Evolutionary conservation across 2,113 vertebrate genomes (phyloP).

Genomic region (Eolophus roseicapilla): DNA sequence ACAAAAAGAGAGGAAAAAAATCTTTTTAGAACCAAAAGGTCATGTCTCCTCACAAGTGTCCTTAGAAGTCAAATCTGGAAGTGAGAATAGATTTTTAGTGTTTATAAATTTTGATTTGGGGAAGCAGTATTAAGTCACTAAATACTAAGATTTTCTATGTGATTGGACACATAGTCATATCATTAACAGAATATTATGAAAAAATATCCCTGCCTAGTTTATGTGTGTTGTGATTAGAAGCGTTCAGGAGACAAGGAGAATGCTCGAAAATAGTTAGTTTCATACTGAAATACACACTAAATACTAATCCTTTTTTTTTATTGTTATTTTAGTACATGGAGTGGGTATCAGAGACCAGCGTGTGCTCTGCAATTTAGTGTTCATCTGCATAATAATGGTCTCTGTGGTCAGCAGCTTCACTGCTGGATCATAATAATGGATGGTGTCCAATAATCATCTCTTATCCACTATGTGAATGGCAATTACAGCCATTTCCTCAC

Average conservation of each 20-base stretch:
- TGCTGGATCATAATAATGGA: background rate
- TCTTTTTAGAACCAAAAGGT: background rate
- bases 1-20: background rate
- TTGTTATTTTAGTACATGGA: background rate
- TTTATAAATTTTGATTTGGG: background rate
- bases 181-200: background rate
- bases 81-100: background rate
- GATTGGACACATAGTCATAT: accelerated
- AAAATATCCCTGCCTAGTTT: background rate
- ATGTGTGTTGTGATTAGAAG: background rate
- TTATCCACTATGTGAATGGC: background rate
- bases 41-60: background rate
- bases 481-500: slow-evolving; percentile 61
- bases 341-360: background rate
- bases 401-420: background rate
- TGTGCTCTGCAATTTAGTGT: background rate
- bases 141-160: background rate
- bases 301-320: background rate
- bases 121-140: background rate
- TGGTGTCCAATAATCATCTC: background rate
- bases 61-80: background rate
- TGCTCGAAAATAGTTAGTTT: background rate
- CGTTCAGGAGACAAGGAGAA: background rate
- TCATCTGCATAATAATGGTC: background rate
- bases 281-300: background rate